These are phyloP conservation scores for Sminthopsis crassicaudata DNA, from an alignment of 2,113 vertebrate genomes.

Conservation along the genomic window DNA sequence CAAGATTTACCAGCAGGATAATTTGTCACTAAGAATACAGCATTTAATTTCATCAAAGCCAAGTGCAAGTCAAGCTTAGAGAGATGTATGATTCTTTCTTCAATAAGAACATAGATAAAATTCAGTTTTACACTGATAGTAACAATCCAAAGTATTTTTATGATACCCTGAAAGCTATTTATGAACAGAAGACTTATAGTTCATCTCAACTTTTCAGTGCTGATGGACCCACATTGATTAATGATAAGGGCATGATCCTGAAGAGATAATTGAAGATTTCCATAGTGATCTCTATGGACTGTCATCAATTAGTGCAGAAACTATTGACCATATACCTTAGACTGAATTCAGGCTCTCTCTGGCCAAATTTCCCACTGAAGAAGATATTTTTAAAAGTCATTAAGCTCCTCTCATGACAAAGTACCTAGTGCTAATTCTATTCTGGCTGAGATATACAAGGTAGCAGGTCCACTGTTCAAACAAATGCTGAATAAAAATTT, in stretches of 20 bases:
- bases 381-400: background rate
- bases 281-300: no score
- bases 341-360: background rate
- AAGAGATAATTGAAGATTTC: background rate
- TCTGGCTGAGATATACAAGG: background rate
- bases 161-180: background rate
- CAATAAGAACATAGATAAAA: background rate
- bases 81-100: background rate
- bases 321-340: background rate
- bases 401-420: background rate
- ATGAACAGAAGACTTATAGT: background rate
- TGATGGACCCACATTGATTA: background rate
- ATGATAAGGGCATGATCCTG: background rate
- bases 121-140: background rate
- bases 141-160: background rate
- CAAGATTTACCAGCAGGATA: background rate
- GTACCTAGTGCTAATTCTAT: background rate
- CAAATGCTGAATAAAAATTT: background rate
- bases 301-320: background rate
- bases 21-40: background rate
- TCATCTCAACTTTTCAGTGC: background rate
- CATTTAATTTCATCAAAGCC: background rate
- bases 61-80: background rate
- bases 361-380: background rate
- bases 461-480: background rate